Evolutionary conservation across 2,797 vertebrate species (phyloP).

Genomic region (Oreochromis grahami): DNA sequence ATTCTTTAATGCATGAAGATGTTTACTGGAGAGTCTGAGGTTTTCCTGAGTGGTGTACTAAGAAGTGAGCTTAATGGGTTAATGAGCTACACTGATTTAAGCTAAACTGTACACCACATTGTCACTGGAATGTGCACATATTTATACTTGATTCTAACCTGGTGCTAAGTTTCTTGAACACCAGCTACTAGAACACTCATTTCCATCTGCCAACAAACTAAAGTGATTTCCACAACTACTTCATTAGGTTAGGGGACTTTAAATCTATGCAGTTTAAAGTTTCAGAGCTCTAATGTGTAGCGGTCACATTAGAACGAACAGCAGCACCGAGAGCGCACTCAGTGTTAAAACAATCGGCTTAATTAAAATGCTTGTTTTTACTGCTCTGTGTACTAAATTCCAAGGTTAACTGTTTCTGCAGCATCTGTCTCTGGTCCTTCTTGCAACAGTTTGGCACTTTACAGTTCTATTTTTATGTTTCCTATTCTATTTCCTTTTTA

Average conservation of each 20-base stretch:
- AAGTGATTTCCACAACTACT: neutral
- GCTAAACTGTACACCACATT: neutral
- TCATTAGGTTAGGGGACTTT: neutral
- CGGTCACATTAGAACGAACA: neutral
- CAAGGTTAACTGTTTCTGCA: neutral
- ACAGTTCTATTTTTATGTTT: neutral
- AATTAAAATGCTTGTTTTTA: neutral
- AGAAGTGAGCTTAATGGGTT: neutral
- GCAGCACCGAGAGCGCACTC: neutral
- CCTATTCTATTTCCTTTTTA: neutral
- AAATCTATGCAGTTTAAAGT: neutral
- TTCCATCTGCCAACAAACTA: neutral
- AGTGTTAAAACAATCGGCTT: neutral
- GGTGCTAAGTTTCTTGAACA: neutral
- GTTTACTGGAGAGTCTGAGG: neutral
- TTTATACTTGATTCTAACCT: neutral
- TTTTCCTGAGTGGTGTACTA: neutral
- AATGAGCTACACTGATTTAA: neutral
- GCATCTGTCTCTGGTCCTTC: neutral
- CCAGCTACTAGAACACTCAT: neutral
- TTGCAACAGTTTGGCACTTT: neutral
- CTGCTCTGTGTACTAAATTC: neutral
- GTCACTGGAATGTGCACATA: neutral
- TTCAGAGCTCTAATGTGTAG: neutral
- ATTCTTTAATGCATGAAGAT: neutral